Percentiles rank a stretch among this genome's conserved stretches.
Conservation (phyloP, 1,140 invertebrate species). For the Bacillus rossius region DNA sequence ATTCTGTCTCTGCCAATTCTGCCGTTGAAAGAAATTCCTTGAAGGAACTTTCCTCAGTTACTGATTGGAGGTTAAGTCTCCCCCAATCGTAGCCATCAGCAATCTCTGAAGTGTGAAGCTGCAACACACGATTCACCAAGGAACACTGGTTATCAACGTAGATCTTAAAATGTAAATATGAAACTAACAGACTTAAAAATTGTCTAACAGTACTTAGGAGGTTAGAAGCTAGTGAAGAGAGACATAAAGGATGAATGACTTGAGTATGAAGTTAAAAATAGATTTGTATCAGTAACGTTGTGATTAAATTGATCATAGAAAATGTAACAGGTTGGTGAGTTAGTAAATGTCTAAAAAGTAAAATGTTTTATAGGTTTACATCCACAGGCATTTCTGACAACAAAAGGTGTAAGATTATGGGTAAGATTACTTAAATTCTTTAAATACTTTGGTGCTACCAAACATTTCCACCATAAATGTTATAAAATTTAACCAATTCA, state of each 20-base stretch:
- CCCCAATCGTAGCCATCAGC: slow-evolving; percentile 89
- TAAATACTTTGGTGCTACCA: no score
- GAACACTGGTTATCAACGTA: no score
- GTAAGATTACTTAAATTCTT: no score
- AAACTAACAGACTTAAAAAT: not conserved
- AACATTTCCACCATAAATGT: no score
- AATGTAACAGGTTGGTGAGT: no score
- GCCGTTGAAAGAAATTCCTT: slow-evolving; percentile 95
- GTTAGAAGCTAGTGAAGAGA: not conserved
- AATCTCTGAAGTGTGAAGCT: slow-evolving; percentile 84
- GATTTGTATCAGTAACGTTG: slow-evolving; percentile 27
- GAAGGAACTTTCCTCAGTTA: slow-evolving; percentile 92
- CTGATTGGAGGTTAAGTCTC: slow-evolving; percentile 82
- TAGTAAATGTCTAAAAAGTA: no score
- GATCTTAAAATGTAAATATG: no score
- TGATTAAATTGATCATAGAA: slow-evolving; percentile 58
- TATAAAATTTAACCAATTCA: no score
- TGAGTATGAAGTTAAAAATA: not conserved
- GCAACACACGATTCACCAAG: no score
- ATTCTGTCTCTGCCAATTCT: slow-evolving; percentile 89
- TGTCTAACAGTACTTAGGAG: not conserved
- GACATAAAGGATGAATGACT: not conserved
- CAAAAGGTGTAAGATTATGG: no score
- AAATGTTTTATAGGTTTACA: no score
- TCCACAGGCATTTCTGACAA: no score